phyloP scores from a whole-genome alignment of 1,140 invertebrate genomes.

The Trialeurodes vaporariorum region DNA sequence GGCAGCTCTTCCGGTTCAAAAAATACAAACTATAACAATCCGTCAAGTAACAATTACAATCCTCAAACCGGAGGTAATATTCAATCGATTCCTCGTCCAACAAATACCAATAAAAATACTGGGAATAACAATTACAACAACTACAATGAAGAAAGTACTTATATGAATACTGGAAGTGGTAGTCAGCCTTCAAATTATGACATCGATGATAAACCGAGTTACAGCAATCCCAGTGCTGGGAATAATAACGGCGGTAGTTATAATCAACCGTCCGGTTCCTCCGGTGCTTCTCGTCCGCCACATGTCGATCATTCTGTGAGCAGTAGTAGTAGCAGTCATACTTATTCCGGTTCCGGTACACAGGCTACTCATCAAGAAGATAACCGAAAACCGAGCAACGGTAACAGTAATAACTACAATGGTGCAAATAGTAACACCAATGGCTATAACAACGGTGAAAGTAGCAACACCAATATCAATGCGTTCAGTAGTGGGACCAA shows the following conservation, averaged over 20 bases:
- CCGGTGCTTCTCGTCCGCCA: background rate
- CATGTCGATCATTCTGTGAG: background rate
- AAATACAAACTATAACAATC: background rate
- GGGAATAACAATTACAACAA: background rate
- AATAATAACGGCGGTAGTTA: background rate
- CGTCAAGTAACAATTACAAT: background rate
- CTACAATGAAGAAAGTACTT: background rate
- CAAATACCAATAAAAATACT: background rate
- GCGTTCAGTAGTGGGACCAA: no score
- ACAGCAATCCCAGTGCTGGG: no score
- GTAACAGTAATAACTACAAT: slow-evolving; percentile 5
- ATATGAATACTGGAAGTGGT: no score
- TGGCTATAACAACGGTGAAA: no score
- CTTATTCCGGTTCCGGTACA: slow-evolving; percentile 1
- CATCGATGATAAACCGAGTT: no score
- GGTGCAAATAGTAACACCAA: background rate
- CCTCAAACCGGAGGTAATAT: background rate
- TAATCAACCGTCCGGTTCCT: background rate
- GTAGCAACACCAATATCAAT: slow-evolving; percentile 7
- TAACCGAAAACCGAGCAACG: slow-evolving; percentile 10
- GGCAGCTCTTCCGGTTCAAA: background rate
- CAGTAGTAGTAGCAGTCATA: slow-evolving; percentile 4
- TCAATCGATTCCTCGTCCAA: background rate
- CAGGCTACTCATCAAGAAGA: background rate
- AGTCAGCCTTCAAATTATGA: no score